Conservation (phyloP, 2,113 vertebrate species). For the Numida meleagris region DNA sequence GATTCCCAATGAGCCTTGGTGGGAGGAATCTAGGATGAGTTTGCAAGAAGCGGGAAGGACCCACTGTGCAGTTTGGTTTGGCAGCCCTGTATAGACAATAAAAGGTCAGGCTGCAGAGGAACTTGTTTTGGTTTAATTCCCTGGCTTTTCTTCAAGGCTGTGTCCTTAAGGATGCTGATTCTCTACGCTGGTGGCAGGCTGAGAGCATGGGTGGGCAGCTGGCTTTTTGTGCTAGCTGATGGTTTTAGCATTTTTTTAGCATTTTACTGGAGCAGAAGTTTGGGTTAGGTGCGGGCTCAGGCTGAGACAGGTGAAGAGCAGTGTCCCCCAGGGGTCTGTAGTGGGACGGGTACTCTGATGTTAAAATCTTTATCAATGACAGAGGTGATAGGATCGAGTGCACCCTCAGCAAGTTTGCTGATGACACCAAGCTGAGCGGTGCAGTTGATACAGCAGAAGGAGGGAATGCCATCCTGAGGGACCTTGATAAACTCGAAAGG, state of each 20-base stretch:
- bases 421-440: no score
- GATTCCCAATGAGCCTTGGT: rapidly evolving
- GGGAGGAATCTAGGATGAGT: background rate
- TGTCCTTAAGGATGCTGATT: constrained; percentile 4
- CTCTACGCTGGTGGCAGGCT: constrained; percentile 13
- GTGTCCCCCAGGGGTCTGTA: no score
- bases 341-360: no score
- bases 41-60: background rate
- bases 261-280: background rate
- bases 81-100: constrained; percentile 35
- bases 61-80: constrained; percentile 32
- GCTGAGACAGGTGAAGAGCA: rapidly evolving
- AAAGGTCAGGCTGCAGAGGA: constrained; percentile 48
- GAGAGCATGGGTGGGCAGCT: constrained; percentile 46
- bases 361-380: no score
- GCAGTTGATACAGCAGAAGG: no score
- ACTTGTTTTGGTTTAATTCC: background rate
- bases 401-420: no score
- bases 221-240: background rate
- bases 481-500: no score
- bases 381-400: no score
- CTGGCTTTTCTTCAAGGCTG: constrained; percentile 67
- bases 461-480: no score
- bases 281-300: background rate
- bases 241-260: background rate